Conservation (phyloP, 2,888 invertebrate species). For the Metellina segmentata region DNA sequence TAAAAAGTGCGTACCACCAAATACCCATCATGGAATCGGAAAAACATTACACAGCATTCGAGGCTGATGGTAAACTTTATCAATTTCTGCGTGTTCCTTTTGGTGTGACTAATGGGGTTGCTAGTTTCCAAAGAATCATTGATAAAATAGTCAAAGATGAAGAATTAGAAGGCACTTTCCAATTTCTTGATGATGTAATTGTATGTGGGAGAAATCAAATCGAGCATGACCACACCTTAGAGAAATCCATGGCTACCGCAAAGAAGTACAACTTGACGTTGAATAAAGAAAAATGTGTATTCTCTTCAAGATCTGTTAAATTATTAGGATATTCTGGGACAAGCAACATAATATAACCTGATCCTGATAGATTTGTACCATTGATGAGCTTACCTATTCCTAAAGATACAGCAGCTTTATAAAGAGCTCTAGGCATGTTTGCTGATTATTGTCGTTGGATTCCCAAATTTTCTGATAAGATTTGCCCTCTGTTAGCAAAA, state of each 20-base stretch:
- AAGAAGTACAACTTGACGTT: too few species aligned
- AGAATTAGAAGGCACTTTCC: not conserved
- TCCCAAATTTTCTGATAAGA: too few species aligned
- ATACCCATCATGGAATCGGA: constrained; percentile 52
- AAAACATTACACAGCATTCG: constrained; percentile 72
- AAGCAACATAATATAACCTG: constrained; percentile 23
- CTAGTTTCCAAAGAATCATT: constrained; percentile 68
- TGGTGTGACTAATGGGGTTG: constrained; percentile 70
- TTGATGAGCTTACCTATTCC: too few species aligned
- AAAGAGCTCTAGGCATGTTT: too few species aligned
- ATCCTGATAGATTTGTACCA: constrained; percentile 15
- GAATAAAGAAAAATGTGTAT: too few species aligned
- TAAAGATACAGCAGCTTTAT: too few species aligned
- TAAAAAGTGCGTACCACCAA: constrained; percentile 72
- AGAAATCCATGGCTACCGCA: too few species aligned
- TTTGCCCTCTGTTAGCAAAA: too few species aligned
- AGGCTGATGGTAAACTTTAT: constrained; percentile 68
- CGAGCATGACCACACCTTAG: constrained; percentile 17
- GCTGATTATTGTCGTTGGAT: constrained; percentile 31
- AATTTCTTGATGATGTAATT: constrained; percentile 12
- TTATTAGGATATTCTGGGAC: too few species aligned
- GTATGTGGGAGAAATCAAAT: constrained; percentile 15
- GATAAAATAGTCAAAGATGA: constrained; percentile 62
- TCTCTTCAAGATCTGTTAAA: not conserved
- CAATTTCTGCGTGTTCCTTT: constrained; percentile 73